Evolutionary conservation across 2,113 vertebrate species (phyloP).

Genomic region (Opisthocomus hoazin): DNA sequence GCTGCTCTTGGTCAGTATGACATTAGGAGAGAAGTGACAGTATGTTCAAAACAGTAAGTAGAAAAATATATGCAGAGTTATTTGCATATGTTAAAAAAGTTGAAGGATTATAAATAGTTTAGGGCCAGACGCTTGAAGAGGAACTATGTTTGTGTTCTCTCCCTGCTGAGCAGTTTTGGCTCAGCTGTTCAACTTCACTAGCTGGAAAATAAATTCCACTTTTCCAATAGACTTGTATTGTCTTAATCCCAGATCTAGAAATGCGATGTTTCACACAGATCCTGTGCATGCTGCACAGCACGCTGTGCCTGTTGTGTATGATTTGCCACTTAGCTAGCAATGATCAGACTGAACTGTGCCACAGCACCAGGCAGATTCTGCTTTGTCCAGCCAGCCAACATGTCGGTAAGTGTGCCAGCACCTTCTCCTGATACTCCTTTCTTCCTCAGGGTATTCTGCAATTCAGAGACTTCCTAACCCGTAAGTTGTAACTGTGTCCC

Average conservation of each 20-base stretch:
- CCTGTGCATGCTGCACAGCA: too few species aligned
- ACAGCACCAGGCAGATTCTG: background rate
- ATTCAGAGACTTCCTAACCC: background rate
- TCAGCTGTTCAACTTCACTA: background rate
- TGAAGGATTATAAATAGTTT: constrained; percentile 6
- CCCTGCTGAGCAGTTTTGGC: background rate
- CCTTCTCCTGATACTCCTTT: background rate
- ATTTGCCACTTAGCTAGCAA: background rate
- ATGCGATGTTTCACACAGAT: background rate
- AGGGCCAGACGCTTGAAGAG: background rate
- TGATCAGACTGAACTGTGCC: background rate
- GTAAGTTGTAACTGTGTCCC: background rate
- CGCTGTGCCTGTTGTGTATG: background rate
- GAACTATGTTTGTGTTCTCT: background rate
- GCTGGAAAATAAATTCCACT: background rate
- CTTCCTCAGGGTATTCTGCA: background rate
- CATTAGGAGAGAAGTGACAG: background rate
- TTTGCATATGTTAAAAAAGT: background rate
- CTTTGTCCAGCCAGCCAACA: background rate
- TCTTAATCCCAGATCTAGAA: background rate
- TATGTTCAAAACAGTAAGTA: background rate
- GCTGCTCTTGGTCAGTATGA: background rate
- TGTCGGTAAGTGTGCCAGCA: background rate
- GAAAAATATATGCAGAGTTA: background rate
- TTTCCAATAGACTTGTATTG: background rate